A percentile compares a stretch with the other conserved stretches of the same genome.
Conservation (phyloP, 2,797 vertebrate genomes). For the Ammospiza maritima region DNA sequence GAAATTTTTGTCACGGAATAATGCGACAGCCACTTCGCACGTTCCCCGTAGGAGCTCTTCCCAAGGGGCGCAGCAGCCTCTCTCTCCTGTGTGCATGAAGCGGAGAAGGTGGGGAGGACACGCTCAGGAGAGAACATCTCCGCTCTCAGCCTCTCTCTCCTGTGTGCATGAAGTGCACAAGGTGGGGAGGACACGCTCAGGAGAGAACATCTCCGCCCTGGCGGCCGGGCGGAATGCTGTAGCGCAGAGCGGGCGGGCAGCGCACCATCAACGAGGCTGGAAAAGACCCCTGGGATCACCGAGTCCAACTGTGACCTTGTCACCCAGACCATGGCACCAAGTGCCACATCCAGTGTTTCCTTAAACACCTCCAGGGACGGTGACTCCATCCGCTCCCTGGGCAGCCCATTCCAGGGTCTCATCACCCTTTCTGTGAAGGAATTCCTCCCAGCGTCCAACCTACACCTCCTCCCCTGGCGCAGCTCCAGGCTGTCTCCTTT, state of each 20-base stretch:
- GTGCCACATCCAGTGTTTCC: background rate
- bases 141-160: too few species aligned
- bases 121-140: accelerated
- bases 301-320: background rate
- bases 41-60: accelerated
- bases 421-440: background rate
- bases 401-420: background rate
- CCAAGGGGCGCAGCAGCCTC: background rate
- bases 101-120: accelerated
- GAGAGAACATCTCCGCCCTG: accelerated
- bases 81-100: accelerated
- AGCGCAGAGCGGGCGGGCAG: background rate
- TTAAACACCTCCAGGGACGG: background rate
- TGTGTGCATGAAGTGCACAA: accelerated
- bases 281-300: background rate
- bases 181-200: accelerated
- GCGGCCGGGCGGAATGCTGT: accelerated
- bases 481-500: too few species aligned
- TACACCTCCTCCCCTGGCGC: background rate
- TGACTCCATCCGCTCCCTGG: background rate
- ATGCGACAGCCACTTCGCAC: accelerated
- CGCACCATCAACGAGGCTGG: background rate
- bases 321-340: background rate
- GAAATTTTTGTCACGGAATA: background rate
- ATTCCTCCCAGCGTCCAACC: background rate